Base-by-base conservation (phyloP, 2,888 invertebrate genomes). In the Cosmia trapezina region DNA sequence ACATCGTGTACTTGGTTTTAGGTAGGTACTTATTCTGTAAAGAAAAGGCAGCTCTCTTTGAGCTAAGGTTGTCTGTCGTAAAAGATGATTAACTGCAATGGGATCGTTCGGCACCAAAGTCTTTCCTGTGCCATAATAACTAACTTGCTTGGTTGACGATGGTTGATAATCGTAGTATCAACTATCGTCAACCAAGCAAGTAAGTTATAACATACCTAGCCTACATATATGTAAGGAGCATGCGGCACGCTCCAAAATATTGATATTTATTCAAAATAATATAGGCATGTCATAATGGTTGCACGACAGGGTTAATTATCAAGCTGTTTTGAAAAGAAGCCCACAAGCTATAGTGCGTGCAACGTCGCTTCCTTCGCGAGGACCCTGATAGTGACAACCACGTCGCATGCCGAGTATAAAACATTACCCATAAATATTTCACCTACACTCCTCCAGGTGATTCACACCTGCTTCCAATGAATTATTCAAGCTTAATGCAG, bases 401-500 rank as follows among this genome's bases (percentile, higher is more conserved):
- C 47, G 56, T 66, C 59, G 65, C 68, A 73, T 65, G 73, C 54
- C 33, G 45, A 22, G 56, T 68, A 54, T 76, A 67, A 57, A 57
- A 64, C 28, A 80, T 61, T 65, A 45, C 74, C 61, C 45, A 73
- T 61, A 69, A 69, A 79, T 70, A 56, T 28, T 70, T 47, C 28
- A 59, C 33, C n/a, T n/a, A 47, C 43, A 12, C 12, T 51, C 14
- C 17, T 51, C 17, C 33, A 78, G 28, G 45, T 64, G 19, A 63
- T 80, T 57, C 63, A 61, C 64, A 82, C 49, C 19, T 57, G 22
- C 19, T 47, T 45, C 14, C 17, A 11, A 37, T 81, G 65, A 28
- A 76, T 78, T 53, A 69, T 80, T 76, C 67, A 80, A 41, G 53
- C 14, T n/a, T 37, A 43, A 67, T 76, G 77, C 64, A 81, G 28